These are phyloP conservation scores for Azemiops feae DNA, from an alignment of 2,113 vertebrate genomes.

Conservation along the genomic window DNA sequence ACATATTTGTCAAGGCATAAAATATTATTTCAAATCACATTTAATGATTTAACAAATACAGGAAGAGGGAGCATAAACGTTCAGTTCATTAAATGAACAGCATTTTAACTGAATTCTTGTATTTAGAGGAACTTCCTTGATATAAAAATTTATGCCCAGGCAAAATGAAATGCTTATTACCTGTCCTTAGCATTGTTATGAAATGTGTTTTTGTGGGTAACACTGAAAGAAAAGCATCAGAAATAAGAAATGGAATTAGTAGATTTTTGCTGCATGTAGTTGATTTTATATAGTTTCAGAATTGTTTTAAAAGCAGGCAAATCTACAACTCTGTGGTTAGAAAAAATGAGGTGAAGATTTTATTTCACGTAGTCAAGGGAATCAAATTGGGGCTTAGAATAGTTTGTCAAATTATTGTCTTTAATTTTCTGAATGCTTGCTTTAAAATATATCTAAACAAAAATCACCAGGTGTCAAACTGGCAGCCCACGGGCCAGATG, in stretches of 20 bases:
- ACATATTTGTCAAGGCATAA: neutral
- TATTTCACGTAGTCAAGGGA: constrained; percentile 35
- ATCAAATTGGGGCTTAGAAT: constrained; percentile 49
- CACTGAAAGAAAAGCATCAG: constrained; percentile 26
- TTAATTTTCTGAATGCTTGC: constrained; percentile 41
- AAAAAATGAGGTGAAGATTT: constrained; percentile 35
- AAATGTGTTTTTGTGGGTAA: constrained; percentile 2
- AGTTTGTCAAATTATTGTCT: constrained; percentile 49
- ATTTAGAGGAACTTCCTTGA: constrained; percentile 26
- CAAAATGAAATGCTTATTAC: constrained; percentile 17
- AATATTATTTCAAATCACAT: neutral
- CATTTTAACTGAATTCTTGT: neutral
- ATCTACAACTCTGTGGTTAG: constrained; percentile 24
- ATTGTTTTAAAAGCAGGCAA: neutral
- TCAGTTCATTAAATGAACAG: neutral
- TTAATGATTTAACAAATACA: neutral
- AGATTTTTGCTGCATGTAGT: neutral
- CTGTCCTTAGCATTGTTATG: constrained; percentile 35
- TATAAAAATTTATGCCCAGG: constrained; percentile 13
- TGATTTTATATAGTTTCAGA: constrained; percentile 21
- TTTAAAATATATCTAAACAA: constrained; percentile 24
- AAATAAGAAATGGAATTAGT: neutral
- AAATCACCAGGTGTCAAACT: neutral
- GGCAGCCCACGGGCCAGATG: too few relatives aligned
- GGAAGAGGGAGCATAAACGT: constrained; percentile 16